These are phyloP conservation scores for Chionomys nivalis DNA, from an alignment of 2,113 vertebrate species.

Conservation along the genomic window DNA sequence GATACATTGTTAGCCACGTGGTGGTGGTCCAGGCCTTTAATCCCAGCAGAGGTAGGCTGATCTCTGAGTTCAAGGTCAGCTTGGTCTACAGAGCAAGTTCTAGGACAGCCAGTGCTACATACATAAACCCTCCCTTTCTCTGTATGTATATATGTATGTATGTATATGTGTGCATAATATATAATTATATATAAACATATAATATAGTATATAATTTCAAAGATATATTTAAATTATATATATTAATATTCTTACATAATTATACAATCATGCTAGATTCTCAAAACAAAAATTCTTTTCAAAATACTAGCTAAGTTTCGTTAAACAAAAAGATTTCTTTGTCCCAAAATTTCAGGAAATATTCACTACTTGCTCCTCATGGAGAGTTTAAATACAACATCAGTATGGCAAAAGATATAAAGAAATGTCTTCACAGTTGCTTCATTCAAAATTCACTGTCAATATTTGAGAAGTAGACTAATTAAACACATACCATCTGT, in stretches of 20 bases:
- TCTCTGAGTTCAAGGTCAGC: not conserved
- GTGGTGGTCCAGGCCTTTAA: not conserved
- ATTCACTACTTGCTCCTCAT: not conserved
- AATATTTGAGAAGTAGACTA: constrained; percentile 23
- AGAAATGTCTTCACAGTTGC: not conserved
- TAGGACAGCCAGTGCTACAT: not conserved
- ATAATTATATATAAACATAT: not conserved
- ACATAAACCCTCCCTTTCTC: not conserved
- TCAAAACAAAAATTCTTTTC: not conserved
- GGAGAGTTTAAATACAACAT: not conserved
- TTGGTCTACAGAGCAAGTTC: not conserved
- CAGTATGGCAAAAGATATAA: not conserved
- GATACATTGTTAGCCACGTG: not conserved
- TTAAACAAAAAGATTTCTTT: not conserved
- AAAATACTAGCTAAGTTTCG: not conserved
- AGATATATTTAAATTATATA: not conserved
- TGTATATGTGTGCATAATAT: not conserved
- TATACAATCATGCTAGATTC: not conserved
- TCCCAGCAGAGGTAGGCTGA: not conserved
- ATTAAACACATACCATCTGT: not conserved
- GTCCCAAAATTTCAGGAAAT: not conserved
- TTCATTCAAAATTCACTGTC: not conserved
- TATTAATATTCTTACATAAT: not conserved
- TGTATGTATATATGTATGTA: no score
- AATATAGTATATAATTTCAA: not conserved